Conservation (phyloP, 2,888 invertebrate species). For the Cabera pusaria region DNA sequence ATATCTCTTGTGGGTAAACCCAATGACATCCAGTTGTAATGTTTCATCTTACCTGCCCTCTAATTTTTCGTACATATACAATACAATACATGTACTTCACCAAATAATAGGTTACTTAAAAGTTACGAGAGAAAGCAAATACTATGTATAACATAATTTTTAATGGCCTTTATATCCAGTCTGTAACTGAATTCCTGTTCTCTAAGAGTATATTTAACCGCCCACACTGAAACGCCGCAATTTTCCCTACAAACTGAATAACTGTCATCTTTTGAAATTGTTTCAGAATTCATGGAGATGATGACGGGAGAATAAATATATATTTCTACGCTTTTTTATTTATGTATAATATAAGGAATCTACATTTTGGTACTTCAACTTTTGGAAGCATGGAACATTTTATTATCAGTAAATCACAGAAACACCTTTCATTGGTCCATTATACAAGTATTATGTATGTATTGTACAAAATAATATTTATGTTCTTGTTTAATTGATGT, state of each 20-base stretch:
- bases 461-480: constrained; percentile 74
- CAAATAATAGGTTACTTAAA: no score
- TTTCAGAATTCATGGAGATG: constrained; percentile 98
- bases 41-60: no score
- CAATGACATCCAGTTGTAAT: no score
- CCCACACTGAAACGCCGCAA: constrained; percentile 10
- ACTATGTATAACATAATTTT: constrained; percentile 1
- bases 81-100: no score
- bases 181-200: no score
- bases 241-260: constrained; percentile 16
- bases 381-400: constrained; percentile 66
- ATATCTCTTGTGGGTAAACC: no score
- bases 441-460: constrained; percentile 72
- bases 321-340: constrained; percentile 60
- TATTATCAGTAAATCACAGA: constrained; percentile 41
- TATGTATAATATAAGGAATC: constrained; percentile 67
- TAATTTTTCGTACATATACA: no score
- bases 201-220: no score
- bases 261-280: constrained; percentile 40
- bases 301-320: constrained; percentile 94
- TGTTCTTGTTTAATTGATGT: constrained; percentile 69
- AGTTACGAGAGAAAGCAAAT: no score
- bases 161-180: no score
- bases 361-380: constrained; percentile 69
- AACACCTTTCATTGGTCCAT: constrained; percentile 55